Percentiles rank a stretch among this genome's conserved stretches.
phyloP scores from a whole-genome alignment of 2,888 invertebrate genomes.

The Calephelis perditalis region DNA sequence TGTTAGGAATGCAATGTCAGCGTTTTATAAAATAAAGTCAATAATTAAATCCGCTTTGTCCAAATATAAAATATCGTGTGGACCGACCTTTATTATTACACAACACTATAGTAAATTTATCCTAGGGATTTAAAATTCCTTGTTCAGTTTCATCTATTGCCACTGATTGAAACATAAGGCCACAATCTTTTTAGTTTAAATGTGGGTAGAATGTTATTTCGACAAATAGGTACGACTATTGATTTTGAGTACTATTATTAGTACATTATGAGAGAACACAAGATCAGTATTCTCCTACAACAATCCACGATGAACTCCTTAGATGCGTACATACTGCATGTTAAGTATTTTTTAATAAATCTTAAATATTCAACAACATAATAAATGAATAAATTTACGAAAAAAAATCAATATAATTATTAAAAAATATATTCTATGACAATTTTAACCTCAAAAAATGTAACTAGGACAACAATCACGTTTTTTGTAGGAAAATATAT shows the following conservation, averaged over 20 bases:
- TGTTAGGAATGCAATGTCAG: too few relatives aligned
- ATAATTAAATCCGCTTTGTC: too few relatives aligned
- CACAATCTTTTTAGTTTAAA: slow-evolving; percentile 43
- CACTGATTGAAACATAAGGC: slow-evolving; percentile 51
- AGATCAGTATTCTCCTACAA: too few relatives aligned
- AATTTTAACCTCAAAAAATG: too few relatives aligned
- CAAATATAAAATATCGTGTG: not conserved
- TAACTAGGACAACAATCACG: too few relatives aligned
- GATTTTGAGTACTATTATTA: not conserved
- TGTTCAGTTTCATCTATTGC: slow-evolving; percentile 27
- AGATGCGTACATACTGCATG: too few relatives aligned
- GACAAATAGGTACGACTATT: not conserved
- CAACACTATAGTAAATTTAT: slow-evolving; percentile 14
- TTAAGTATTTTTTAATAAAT: not conserved
- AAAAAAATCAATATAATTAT: not conserved
- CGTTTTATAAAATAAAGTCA: too few relatives aligned
- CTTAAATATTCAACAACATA: slow-evolving; percentile 10
- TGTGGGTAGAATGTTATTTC: slow-evolving; percentile 31
- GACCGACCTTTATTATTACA: slow-evolving; percentile 1
- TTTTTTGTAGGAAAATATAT: too few relatives aligned
- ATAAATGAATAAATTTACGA: not conserved
- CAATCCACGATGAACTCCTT: too few relatives aligned
- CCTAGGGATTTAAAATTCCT: slow-evolving; percentile 14
- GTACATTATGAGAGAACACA: too few relatives aligned
- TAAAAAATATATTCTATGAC: too few relatives aligned